Evolutionary conservation across 2,113 vertebrate genomes (phyloP).

Genomic region (Epinephelus moara): DNA sequence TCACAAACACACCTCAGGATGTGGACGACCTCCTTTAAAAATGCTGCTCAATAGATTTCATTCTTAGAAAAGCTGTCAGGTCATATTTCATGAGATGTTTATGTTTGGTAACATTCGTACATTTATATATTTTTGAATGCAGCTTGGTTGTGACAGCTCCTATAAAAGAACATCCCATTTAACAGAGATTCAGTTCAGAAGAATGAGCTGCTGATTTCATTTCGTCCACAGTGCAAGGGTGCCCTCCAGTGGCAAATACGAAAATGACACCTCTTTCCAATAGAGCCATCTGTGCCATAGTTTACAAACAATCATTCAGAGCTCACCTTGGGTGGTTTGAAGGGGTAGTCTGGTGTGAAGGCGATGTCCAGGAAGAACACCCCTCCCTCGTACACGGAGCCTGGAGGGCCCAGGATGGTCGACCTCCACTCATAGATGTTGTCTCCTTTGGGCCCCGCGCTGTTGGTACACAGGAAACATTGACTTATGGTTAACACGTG

Average conservation of each 20-base stretch:
- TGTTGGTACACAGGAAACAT: conserved; percentile 58
- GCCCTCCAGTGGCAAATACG: conserved; percentile 56
- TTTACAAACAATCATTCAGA: neutral
- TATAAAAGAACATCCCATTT: neutral
- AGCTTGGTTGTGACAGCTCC: neutral
- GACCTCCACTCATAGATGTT: conserved; percentile 99
- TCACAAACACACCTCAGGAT: too few species aligned
- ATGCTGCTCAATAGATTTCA: neutral
- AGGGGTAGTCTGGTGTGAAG: conserved; percentile 98
- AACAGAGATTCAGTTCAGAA: neutral
- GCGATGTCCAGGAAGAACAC: conserved; percentile 98
- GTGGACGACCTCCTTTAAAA: too few species aligned
- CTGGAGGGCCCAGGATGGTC: conserved; percentile 96
- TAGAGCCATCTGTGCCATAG: neutral
- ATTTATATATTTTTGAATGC: neutral
- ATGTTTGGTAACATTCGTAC: neutral
- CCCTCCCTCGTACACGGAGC: conserved; percentile 96
- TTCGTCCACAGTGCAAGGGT: neutral
- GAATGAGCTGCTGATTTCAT: neutral
- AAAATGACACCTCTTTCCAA: neutral
- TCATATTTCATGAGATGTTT: neutral
- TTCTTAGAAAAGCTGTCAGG: neutral
- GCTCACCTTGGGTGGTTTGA: conserved; percentile 97
- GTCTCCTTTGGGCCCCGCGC: conserved; percentile 96
- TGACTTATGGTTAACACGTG: neutral